These are phyloP conservation scores for Parnassius apollo DNA, from an alignment of 2,888 invertebrate species.

Conservation along the genomic window DNA sequence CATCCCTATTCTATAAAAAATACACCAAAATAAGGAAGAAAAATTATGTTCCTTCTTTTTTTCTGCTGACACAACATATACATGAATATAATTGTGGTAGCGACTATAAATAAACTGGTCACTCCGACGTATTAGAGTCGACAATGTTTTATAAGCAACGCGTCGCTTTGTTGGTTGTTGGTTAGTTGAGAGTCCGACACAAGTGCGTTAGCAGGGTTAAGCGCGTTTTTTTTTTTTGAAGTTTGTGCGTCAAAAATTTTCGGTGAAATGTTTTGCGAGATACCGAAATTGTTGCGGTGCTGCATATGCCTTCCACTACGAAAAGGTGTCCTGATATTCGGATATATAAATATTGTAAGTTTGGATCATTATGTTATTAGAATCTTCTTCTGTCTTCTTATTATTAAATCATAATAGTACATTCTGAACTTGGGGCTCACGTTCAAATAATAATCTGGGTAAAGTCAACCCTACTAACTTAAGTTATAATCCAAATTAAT, in stretches of 20 bases:
- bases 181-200: slow-evolving; percentile 5
- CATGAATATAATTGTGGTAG: background rate
- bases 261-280: slow-evolving; percentile 59
- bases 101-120: slow-evolving; percentile 6
- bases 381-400: no score
- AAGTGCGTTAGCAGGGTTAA: slow-evolving; percentile 3
- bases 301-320: slow-evolving; percentile 67
- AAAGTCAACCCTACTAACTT: no score
- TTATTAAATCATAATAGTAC: no score
- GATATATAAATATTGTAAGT: slow-evolving; percentile 63
- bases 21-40: no score
- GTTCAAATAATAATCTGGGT: no score
- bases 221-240: background rate
- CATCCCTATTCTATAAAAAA: no score
- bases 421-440: no score
- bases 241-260: background rate
- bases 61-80: no score
- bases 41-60: no score
- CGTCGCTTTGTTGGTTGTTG: background rate
- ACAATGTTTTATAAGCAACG: background rate
- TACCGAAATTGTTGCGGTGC: slow-evolving; percentile 50
- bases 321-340: slow-evolving; percentile 56
- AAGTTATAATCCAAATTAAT: no score
- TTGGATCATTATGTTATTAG: no score
- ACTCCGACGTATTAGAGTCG: background rate